Conservation (phyloP, 2,797 vertebrate genomes). For the Gorsachius magnificus region DNA sequence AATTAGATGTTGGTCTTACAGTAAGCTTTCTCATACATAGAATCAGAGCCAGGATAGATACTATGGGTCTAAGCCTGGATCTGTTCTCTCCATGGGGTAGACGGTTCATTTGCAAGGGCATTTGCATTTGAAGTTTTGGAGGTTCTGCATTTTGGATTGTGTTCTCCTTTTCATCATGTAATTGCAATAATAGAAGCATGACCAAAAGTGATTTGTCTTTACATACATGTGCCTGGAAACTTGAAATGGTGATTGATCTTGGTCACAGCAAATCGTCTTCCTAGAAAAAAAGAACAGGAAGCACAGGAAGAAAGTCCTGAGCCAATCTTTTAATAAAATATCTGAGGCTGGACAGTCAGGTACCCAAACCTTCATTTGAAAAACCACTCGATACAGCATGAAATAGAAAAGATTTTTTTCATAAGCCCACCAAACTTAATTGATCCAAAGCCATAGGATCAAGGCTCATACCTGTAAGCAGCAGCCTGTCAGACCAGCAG, state of each 20-base stretch:
- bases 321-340: neutral
- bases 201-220: neutral
- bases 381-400: rapidly evolving
- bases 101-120: neutral
- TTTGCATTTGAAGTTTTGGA: neutral
- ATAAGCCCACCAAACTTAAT: neutral
- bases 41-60: neutral
- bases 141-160: neutral
- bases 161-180: neutral
- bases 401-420: neutral
- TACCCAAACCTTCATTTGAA: neutral
- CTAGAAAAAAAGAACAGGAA: neutral
- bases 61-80: neutral
- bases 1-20: slow-evolving; percentile 31
- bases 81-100: neutral
- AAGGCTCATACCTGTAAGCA: neutral
- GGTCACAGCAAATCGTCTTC: neutral
- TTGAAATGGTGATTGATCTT: neutral
- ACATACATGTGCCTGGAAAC: neutral
- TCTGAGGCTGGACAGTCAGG: neutral
- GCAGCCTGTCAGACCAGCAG: neutral
- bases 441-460: neutral
- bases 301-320: neutral
- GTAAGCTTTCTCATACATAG: neutral
- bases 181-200: neutral